These are phyloP conservation scores for Halcyon chelicuti DNA, from an alignment of 2,797 vertebrate species.

Conservation along the genomic window DNA sequence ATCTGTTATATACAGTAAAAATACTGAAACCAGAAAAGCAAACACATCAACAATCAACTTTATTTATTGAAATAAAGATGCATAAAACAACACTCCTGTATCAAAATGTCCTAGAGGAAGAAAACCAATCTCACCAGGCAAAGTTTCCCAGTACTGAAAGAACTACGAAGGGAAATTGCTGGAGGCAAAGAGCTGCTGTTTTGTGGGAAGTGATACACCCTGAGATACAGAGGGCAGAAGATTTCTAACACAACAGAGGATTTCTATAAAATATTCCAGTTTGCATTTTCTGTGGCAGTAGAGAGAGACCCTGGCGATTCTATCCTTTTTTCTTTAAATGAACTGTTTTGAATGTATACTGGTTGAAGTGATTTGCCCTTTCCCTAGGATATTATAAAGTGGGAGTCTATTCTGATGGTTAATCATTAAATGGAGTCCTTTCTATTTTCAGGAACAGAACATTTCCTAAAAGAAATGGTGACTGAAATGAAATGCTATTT, in stretches of 20 bases:
- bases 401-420: slow-evolving; percentile 30
- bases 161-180: background rate
- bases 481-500: background rate
- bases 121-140: slow-evolving; percentile 51
- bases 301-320: background rate
- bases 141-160: slow-evolving; percentile 2
- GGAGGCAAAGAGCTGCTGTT: slow-evolving; percentile 18
- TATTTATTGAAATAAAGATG: slow-evolving; percentile 68
- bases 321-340: background rate
- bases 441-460: slow-evolving; percentile 18
- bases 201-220: background rate
- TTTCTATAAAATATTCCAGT: background rate
- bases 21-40: slow-evolving; percentile 52
- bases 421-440: slow-evolving; percentile 52
- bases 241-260: background rate
- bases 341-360: background rate
- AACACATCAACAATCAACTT: slow-evolving; percentile 47
- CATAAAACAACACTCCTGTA: slow-evolving; percentile 47
- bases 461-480: background rate
- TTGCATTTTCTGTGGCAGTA: background rate
- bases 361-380: background rate
- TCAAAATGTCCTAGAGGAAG: slow-evolving; percentile 49
- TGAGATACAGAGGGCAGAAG: background rate
- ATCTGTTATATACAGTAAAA: slow-evolving; percentile 59
- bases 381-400: background rate